Base-by-base conservation (phyloP, 2,888 invertebrate genomes). In the Drosophila tripunctata region DNA sequence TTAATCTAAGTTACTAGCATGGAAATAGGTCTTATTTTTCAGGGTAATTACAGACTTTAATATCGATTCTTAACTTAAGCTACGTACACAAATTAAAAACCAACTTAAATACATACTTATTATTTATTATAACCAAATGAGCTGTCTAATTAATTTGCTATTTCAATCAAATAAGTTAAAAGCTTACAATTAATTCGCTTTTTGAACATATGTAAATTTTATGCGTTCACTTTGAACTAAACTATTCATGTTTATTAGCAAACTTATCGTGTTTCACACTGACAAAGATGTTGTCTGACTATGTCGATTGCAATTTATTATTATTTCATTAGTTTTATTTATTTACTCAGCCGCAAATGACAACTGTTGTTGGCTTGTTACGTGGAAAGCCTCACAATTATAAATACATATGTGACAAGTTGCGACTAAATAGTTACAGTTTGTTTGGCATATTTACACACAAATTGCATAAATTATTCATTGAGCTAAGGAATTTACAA, bases 251-350 rank as follows among this genome's bases (percentile, higher is more conserved):
- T 3, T 10, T 33, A 33, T 30, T 21, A 15, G 12, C 6, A 27
- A 48, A 47, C 41, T 47, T 45, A 33, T 45, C n/a, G 19, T 40
- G 14, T 8, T 1, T 45, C 10, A 35, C 24, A 10, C 2, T 14
- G n/a, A 30, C 21, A 12, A n/a, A 33, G 14, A 2, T 30, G 15
- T 57, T 22, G 17, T 5, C 15, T 27, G 38, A 36, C 22, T 7
- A 15, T 48, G 47, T 48, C 33, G 47, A n/a, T 14, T 43, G 33
- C 43, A 48, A 67, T 61, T 27, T 36, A 65, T 74, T 67, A 67
- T 65, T 65, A 58, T 67, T 85, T 78, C 43, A 78, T 78, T 84
- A 65, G 63, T 55, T 62, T 60, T 50, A 65, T 68, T 81, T 81
- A 58, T 81, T 81, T 71, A 66, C 65, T 58, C 44, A 57, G 30